phyloP scores from a whole-genome alignment of 1,140 invertebrate genomes.

The Campodea augens region DNA sequence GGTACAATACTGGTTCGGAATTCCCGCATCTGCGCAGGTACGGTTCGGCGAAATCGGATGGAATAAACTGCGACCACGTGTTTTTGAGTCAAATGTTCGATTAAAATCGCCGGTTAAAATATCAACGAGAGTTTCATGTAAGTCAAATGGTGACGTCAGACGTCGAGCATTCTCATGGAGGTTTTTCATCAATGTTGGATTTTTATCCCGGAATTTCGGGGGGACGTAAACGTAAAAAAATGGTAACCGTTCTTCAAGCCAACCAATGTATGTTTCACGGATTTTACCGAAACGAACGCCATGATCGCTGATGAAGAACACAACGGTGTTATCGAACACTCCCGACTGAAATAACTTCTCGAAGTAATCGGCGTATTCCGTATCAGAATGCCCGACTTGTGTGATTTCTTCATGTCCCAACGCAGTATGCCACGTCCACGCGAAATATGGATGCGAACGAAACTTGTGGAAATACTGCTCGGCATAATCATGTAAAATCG shows the following conservation, averaged over 20 bases:
- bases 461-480: too few relatives aligned
- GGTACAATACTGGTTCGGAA: slow-evolving; percentile 24
- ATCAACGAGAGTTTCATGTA: slow-evolving; percentile 23
- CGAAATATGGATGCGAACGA: too few relatives aligned
- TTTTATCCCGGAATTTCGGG: slow-evolving; percentile 21
- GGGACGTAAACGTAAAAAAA: slow-evolving; percentile 30
- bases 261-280: slow-evolving; percentile 28
- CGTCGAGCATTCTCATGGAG: slow-evolving; percentile 24
- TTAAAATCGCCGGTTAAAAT: neutral
- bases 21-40: slow-evolving; percentile 22
- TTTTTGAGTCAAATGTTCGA: too few relatives aligned
- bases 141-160: slow-evolving; percentile 28
- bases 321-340: slow-evolving; percentile 24
- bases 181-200: slow-evolving; percentile 20
- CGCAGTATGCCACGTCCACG: too few relatives aligned
- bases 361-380: neutral
- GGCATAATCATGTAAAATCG: slow-evolving; percentile 17
- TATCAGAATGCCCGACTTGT: slow-evolving; percentile 11
- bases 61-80: slow-evolving; percentile 7
- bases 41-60: slow-evolving; percentile 14
- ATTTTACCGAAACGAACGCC: slow-evolving; percentile 32
- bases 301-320: slow-evolving; percentile 36
- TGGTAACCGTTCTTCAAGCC: slow-evolving; percentile 34
- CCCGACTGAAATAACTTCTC: neutral
- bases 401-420: slow-evolving; percentile 13